Evolutionary conservation across 2,888 invertebrate species (phyloP).

Genomic region (Volucella inanis): DNA sequence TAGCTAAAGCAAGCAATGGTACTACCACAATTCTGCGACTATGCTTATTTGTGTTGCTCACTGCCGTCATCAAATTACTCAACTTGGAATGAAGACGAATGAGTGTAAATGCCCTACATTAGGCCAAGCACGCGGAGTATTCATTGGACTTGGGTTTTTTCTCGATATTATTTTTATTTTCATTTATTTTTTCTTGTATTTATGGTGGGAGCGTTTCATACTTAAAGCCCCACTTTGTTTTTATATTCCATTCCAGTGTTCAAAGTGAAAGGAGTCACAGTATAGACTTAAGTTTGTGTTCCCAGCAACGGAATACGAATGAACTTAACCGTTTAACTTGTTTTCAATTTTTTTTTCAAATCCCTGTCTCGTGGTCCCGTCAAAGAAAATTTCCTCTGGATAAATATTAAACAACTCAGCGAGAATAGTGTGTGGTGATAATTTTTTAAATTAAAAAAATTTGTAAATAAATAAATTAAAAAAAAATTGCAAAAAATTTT

Average conservation of each 20-base stretch:
- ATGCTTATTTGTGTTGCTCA: background rate
- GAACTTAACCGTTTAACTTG: conserved; percentile 21
- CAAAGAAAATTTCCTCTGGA: background rate
- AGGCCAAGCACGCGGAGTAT: conserved; percentile 48
- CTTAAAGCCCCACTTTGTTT: conserved; percentile 78
- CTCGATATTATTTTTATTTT: conserved; percentile 34
- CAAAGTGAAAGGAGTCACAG: conserved; percentile 77
- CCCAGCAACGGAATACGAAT: conserved; percentile 37
- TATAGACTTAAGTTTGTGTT: conserved; percentile 44
- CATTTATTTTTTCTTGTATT: conserved; percentile 28
- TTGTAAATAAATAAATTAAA: background rate
- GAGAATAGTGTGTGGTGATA: conserved; percentile 16
- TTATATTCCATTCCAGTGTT: conserved; percentile 76
- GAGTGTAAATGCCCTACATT: conserved; percentile 61
- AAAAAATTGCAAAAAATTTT: background rate
- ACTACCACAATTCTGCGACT: no score
- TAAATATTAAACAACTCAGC: background rate
- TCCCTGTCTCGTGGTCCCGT: conserved; percentile 5
- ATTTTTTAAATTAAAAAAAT: background rate
- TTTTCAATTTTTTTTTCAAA: conserved; percentile 7
- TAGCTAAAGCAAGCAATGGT: no score
- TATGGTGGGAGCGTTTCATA: conserved; percentile 76
- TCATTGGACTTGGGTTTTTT: conserved; percentile 39
- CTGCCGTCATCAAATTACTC: conserved; percentile 41
- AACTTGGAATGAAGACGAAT: conserved; percentile 48